Evolutionary conservation across 2,797 vertebrate species (phyloP).

Genomic region (Merluccius polli): DNA sequence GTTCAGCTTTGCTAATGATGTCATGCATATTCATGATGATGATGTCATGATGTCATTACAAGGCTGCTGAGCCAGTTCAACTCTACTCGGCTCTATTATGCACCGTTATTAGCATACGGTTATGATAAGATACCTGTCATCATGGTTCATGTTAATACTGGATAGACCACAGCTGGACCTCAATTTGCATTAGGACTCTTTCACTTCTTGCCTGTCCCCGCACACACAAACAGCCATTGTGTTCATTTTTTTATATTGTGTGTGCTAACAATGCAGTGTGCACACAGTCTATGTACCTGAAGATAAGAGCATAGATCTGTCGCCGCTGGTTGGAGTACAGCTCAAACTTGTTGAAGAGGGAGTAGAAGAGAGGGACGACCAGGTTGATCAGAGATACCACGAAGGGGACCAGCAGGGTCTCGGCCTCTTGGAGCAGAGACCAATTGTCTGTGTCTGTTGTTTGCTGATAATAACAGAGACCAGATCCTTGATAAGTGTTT

Average conservation of each 20-base stretch:
- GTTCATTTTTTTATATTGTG: too few species aligned
- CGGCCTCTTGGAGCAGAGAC: constrained; percentile 66
- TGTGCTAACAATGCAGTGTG: neutral
- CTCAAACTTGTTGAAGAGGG: constrained; percentile 83
- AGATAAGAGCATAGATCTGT: constrained; percentile 79
- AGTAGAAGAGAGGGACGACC: constrained; percentile 81
- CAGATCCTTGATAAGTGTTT: neutral
- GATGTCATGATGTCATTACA: too few species aligned
- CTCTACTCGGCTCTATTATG: neutral
- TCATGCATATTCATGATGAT: too few species aligned
- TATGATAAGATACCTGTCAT: neutral
- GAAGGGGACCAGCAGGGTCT: constrained; percentile 83
- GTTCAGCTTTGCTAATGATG: neutral
- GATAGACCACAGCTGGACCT: neutral
- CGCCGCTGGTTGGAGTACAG: constrained; percentile 76
- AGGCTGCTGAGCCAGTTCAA: neutral
- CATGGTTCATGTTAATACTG: neutral
- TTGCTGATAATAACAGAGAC: constrained; percentile 27
- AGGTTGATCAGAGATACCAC: constrained; percentile 84
- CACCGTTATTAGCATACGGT: neutral
- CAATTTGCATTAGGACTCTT: neutral
- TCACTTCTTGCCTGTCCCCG: too few species aligned
- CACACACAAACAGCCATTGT: neutral
- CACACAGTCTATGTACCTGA: constrained; percentile 70
- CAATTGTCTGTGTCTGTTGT: constrained; percentile 18